Evolutionary conservation across 2,113 vertebrate genomes (phyloP).

Genomic region (Porphyrio hochstetteri): DNA sequence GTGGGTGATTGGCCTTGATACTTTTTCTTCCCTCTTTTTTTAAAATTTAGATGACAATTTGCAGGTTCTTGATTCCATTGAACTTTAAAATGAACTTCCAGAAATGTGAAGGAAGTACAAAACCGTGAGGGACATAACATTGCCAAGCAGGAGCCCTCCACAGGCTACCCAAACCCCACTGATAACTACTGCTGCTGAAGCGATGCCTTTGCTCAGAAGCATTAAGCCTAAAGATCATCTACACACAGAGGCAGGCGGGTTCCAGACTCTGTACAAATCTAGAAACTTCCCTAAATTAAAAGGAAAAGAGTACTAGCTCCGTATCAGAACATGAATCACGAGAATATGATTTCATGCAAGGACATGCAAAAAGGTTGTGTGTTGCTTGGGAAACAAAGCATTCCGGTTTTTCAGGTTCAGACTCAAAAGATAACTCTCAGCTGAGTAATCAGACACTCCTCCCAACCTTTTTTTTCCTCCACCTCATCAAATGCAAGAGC

Average conservation of each 20-base stretch:
- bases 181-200: background rate
- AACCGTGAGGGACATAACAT: rapidly evolving
- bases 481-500: background rate
- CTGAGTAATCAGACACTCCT: background rate
- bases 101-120: background rate
- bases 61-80: background rate
- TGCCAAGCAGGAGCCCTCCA: background rate
- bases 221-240: background rate
- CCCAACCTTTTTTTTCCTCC: background rate
- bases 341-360: background rate
- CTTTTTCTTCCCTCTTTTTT: background rate
- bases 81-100: background rate
- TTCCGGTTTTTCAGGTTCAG: background rate
- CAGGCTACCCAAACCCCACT: background rate
- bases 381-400: background rate
- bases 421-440: background rate
- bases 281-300: background rate
- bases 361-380: background rate
- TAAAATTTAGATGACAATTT: background rate
- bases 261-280: background rate
- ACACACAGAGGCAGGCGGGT: background rate
- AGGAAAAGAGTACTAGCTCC: background rate
- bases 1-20: background rate
- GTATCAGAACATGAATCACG: background rate
- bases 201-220: background rate